phyloP scores from a whole-genome alignment of 2,113 vertebrate species.

The Mola mola region DNA sequence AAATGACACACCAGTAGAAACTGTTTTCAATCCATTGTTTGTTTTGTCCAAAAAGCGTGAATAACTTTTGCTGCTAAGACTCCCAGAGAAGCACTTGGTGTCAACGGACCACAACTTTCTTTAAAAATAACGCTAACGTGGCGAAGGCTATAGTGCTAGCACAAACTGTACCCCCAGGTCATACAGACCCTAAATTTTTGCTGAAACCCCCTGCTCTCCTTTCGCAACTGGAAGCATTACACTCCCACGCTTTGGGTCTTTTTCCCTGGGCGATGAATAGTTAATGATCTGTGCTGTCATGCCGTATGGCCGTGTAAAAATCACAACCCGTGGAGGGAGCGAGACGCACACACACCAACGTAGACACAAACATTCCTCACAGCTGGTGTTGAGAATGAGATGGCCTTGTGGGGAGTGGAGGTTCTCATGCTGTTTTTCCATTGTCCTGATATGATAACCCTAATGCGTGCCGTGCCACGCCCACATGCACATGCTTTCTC shows the following conservation, averaged over 20 bases:
- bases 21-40: slow-evolving; percentile 13
- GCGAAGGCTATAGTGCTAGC: not conserved
- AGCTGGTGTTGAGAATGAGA: slow-evolving; percentile 70
- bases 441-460: slow-evolving; percentile 74
- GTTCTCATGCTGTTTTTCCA: slow-evolving; percentile 73
- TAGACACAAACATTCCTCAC: slow-evolving; percentile 59
- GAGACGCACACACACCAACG: slow-evolving; percentile 28
- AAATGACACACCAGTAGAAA: slow-evolving; percentile 1
- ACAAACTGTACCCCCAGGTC: too few relatives aligned
- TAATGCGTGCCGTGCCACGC: slow-evolving; percentile 32
- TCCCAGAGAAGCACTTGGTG: slow-evolving; percentile 4
- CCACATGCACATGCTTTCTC: slow-evolving; percentile 30
- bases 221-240: slow-evolving; percentile 54
- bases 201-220: slow-evolving; percentile 32
- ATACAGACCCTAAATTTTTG: slow-evolving; percentile 39
- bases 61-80: not conserved
- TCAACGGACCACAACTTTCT: not conserved
- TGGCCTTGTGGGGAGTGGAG: slow-evolving; percentile 71
- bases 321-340: slow-evolving; percentile 64
- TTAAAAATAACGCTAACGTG: not conserved
- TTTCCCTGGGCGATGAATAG: slow-evolving; percentile 72
- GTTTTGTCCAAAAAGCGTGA: not conserved
- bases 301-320: slow-evolving; percentile 71
- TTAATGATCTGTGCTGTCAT: slow-evolving; percentile 77
- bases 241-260: slow-evolving; percentile 68